Base-by-base conservation (phyloP, 2,888 invertebrate species). In the Lomographa bimaculata region DNA sequence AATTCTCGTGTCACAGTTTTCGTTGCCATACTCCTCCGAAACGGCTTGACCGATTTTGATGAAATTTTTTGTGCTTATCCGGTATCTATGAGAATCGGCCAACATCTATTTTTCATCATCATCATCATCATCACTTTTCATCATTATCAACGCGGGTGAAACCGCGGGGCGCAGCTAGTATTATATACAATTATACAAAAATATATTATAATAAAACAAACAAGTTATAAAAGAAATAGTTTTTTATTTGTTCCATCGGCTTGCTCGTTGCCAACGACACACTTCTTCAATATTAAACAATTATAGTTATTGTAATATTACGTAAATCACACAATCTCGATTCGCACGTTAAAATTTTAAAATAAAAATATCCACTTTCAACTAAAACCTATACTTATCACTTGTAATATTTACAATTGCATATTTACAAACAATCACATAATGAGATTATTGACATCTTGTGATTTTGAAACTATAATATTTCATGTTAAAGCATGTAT, bases 181-280 rank as follows among this genome's bases (percentile, higher is more conserved):
- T n/a, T n/a, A n/a, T n/a, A n/a, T n/a, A n/a, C n/a, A n/a, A n/a
- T n/a, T n/a, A n/a, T n/a, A n/a, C n/a, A n/a, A n/a, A n/a, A n/a
- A n/a, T n/a, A n/a, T n/a, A n/a, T n/a, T n/a, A n/a, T n/a, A n/a
- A 46, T 36, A 57, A 57, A 65, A 60, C 46, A 53, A 62, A 56
- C 39, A 12, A 46, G 21, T 46, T 54, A 47, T 74, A 79, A 75
- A 83, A 82, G 82, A 85, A 84, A 82, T 84, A 85, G 27, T 43
- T 77, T 83, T 79, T 78, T 74, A 55, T 71, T 81, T 79, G 79
- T 79, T 79, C 76, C 64, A 64, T 63, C 64, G 68, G 65, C 71
- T 55, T 62, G 57, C 62, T 55, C 57, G 50, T 50, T 41, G 50
- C 53, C 58, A 54, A 48, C 42, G 20, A 48, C 40, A 50, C 52